These are phyloP conservation scores for Ictalurus punctatus DNA, from an alignment of 2,113 vertebrate genomes.

Conservation along the genomic window DNA sequence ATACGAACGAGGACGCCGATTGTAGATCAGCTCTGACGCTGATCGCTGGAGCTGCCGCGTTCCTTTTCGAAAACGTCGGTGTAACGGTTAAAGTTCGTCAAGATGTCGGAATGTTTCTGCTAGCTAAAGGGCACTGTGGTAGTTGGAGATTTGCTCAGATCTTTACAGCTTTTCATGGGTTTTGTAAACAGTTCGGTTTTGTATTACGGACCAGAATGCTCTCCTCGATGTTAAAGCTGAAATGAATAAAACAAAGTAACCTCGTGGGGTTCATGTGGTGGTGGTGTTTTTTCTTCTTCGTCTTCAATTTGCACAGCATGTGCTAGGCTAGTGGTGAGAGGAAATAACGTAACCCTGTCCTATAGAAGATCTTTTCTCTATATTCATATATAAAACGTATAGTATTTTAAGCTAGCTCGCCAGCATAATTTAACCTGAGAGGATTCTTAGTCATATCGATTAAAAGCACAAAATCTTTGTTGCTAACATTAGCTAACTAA, in stretches of 20 bases:
- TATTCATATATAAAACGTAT: too few species aligned
- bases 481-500: background rate
- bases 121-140: background rate
- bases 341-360: background rate
- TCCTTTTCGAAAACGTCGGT: background rate
- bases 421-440: background rate
- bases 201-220: slow-evolving; percentile 2
- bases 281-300: background rate
- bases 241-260: slow-evolving; percentile 4
- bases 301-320: background rate
- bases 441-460: background rate
- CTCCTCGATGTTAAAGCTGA: background rate
- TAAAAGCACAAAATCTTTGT: background rate
- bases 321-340: background rate
- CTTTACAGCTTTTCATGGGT: background rate
- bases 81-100: background rate
- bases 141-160: background rate
- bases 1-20: background rate
- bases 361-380: background rate
- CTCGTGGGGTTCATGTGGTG: background rate
- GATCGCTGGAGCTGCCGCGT: background rate
- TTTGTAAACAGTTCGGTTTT: background rate
- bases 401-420: background rate
- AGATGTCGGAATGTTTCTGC: background rate
- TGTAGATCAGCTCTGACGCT: background rate